These are phyloP conservation scores for Heliothis peltigera DNA, from an alignment of 2,888 invertebrate genomes.

Conservation along the genomic window DNA sequence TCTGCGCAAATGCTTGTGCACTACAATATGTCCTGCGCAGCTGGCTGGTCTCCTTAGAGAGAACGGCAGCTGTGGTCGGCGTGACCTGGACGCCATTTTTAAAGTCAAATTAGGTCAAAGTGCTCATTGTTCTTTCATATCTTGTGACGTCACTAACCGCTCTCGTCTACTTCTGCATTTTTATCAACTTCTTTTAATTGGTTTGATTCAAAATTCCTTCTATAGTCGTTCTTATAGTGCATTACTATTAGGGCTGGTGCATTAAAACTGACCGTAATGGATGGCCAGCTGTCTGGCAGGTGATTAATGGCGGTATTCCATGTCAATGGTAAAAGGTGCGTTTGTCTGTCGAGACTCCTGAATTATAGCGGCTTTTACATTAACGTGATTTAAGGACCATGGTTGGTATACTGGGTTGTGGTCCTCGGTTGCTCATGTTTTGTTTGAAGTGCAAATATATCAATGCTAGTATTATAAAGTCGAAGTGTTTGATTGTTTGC, in stretches of 20 bases:
- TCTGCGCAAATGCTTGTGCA: no score
- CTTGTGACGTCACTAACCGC: no score
- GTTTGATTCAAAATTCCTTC: neutral
- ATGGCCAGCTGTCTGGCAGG: slow-evolving; percentile 19
- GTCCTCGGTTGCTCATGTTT: neutral
- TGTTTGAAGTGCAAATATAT: neutral
- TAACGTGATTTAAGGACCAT: slow-evolving; percentile 27
- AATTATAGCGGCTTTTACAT: slow-evolving; percentile 33
- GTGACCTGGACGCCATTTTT: no score
- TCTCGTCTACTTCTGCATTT: no score
- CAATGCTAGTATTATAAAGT: no score
- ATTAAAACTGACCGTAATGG: slow-evolving; percentile 44
- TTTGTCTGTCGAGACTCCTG: slow-evolving; percentile 17
- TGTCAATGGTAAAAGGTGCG: slow-evolving; percentile 25
- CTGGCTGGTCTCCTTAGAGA: no score
- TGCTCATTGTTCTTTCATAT: no score
- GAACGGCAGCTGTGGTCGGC: no score
- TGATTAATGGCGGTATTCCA: slow-evolving; percentile 44
- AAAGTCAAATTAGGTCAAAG: no score
- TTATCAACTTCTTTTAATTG: neutral
- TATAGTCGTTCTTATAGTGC: slow-evolving; percentile 3
- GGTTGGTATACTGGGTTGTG: neutral
- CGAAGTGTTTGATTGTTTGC: no score
- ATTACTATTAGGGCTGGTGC: slow-evolving; percentile 34
- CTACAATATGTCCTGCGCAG: no score